Percentiles rank a stretch among this genome's conserved stretches.
These are phyloP conservation scores for Eurytoma californica DNA, from an alignment of 2,888 invertebrate species.

Conservation along the genomic window DNA sequence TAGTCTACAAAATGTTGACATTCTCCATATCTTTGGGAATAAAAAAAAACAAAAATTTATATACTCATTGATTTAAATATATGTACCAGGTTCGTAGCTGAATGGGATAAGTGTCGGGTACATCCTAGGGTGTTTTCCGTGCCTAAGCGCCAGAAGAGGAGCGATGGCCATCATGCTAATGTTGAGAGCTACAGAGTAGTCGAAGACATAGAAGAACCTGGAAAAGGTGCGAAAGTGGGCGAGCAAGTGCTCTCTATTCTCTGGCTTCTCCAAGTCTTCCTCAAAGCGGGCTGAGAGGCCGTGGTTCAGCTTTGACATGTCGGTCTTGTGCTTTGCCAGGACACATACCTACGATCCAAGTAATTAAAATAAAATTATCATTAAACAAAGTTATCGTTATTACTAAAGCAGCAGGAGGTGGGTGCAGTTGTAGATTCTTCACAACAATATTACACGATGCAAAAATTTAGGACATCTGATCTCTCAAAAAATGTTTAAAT, in stretches of 20 bases:
- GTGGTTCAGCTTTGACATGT: slow-evolving; percentile 34
- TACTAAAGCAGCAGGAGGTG: too few species aligned
- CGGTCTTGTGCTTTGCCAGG: slow-evolving; percentile 2
- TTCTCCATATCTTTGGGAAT: too few species aligned
- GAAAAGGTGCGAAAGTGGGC: slow-evolving; percentile 19
- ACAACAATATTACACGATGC: too few species aligned
- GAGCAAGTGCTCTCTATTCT: slow-evolving; percentile 35
- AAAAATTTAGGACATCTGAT: too few species aligned
- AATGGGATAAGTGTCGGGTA: slow-evolving; percentile 43
- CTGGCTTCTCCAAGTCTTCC: slow-evolving; percentile 31
- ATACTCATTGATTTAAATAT: background rate
- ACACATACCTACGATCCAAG: slow-evolving; percentile 29
- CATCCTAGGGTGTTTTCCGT: slow-evolving; percentile 42
- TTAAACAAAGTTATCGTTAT: too few species aligned
- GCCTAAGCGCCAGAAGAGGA: slow-evolving; percentile 32
- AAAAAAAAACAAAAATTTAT: background rate
- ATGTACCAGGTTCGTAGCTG: slow-evolving; percentile 49
- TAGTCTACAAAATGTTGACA: too few species aligned
- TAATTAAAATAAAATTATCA: too few species aligned
- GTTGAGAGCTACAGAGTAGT: slow-evolving; percentile 28
- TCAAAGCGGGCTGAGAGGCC: slow-evolving; percentile 34
- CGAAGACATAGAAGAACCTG: slow-evolving; percentile 39
- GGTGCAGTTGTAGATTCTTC: too few species aligned
- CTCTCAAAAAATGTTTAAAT: too few species aligned
- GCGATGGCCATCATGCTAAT: slow-evolving; percentile 11